phyloP scores from a whole-genome alignment of 2,113 vertebrate species.

The Cryptoleucopteryx plumbea region DNA sequence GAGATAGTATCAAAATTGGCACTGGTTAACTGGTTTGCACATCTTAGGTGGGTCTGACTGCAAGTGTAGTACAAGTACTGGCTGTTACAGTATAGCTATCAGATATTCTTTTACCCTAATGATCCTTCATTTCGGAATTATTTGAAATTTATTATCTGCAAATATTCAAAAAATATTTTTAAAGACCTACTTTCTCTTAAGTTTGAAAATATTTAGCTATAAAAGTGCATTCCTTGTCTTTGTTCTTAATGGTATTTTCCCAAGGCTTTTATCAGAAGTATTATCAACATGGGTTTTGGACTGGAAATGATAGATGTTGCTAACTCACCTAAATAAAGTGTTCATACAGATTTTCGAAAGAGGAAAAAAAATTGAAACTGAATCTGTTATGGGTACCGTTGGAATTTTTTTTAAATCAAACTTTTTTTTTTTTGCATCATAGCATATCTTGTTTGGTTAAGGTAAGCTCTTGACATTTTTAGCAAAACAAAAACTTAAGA shows the following conservation, averaged over 20 bases:
- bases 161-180: neutral
- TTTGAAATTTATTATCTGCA: neutral
- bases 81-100: neutral
- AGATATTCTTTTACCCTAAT: neutral
- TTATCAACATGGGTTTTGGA: neutral
- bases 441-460: neutral
- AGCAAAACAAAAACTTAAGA: neutral
- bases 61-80: fast-evolving
- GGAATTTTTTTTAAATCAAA: neutral
- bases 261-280: neutral
- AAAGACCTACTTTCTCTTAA: neutral
- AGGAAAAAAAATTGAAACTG: neutral
- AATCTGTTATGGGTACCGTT: neutral
- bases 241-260: neutral
- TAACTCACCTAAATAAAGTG: neutral
- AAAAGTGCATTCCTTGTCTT: neutral
- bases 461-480: neutral
- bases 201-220: neutral
- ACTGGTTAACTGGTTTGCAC: neutral
- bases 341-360: neutral
- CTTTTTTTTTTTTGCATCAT: neutral
- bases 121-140: neutral
- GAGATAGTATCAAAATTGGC: neutral
- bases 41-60: neutral
- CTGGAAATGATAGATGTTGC: neutral